Conservation (phyloP, 2,113 vertebrate species). For the Cyanoderma ruficeps region DNA sequence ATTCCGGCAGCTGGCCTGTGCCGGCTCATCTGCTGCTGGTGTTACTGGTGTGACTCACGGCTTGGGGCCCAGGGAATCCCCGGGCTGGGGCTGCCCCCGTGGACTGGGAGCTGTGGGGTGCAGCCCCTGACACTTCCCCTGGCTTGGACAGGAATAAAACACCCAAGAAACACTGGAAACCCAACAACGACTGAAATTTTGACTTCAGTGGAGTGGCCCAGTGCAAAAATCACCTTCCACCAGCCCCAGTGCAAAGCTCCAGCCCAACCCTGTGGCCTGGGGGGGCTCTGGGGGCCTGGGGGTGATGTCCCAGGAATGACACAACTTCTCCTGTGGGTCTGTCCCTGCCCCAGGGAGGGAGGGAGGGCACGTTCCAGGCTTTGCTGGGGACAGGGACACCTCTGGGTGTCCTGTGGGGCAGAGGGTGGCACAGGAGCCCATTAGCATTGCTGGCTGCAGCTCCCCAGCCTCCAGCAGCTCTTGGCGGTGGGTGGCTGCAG, state of each 20-base stretch:
- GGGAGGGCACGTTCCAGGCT: accelerated
- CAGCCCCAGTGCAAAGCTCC: accelerated
- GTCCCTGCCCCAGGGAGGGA: not conserved
- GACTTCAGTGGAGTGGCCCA: accelerated
- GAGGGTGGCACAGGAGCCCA: not conserved
- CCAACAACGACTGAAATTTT: not conserved
- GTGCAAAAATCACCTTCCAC: not conserved
- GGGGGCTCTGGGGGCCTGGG: not conserved
- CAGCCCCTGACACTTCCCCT: not conserved
- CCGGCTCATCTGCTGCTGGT: conserved; percentile 62
- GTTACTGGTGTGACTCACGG: conserved; percentile 22
- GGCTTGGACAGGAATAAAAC: too few relatives aligned
- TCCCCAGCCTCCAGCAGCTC: not conserved
- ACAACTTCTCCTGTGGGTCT: not conserved
- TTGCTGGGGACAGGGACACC: accelerated
- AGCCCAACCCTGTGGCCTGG: accelerated
- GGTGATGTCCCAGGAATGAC: accelerated
- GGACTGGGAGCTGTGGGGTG: not conserved
- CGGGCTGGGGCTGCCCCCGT: not conserved
- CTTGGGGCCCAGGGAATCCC: not conserved
- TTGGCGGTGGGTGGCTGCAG: not conserved
- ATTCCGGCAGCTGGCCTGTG: conserved; percentile 41
- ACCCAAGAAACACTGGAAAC: accelerated
- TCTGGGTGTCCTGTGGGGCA: not conserved
- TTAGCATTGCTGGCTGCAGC: conserved; percentile 9